Conservation (phyloP, 2,113 vertebrate genomes). For the Picathartes gymnocephalus region DNA sequence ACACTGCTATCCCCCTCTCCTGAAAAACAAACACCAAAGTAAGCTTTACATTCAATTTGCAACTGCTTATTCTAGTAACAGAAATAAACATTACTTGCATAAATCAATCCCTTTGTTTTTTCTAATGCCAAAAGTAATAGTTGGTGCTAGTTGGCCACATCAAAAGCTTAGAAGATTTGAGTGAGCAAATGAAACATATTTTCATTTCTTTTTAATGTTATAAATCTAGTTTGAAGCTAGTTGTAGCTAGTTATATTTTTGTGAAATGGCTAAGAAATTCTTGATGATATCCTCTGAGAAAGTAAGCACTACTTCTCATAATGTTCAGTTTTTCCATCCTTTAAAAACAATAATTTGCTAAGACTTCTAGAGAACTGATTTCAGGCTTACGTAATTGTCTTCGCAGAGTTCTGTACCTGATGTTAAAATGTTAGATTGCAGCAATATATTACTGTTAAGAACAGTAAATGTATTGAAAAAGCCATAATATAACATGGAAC, state of each 20-base stretch:
- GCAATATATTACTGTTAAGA: neutral
- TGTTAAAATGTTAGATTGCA: neutral
- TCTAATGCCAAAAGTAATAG: conserved; percentile 17
- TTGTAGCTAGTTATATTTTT: neutral
- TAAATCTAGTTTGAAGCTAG: neutral
- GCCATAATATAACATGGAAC: neutral
- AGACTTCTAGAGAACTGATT: neutral
- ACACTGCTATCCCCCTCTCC: neutral
- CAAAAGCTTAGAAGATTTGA: conserved; percentile 12
- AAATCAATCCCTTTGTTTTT: conserved; percentile 7
- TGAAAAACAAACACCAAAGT: conserved; percentile 10
- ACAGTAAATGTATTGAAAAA: neutral
- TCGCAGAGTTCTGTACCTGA: neutral
- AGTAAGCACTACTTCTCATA: neutral
- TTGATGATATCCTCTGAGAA: neutral
- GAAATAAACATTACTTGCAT: conserved; percentile 2
- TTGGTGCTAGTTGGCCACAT: conserved; percentile 26
- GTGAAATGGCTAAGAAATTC: neutral
- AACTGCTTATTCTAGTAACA: neutral
- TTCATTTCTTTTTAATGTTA: neutral
- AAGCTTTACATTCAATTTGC: conserved; percentile 14
- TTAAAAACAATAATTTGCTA: neutral
- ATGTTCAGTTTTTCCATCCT: neutral
- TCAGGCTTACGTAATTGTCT: neutral
- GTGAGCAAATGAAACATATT: neutral